Conservation (phyloP, 2,888 invertebrate genomes). For the Nomada fabriciana region DNA sequence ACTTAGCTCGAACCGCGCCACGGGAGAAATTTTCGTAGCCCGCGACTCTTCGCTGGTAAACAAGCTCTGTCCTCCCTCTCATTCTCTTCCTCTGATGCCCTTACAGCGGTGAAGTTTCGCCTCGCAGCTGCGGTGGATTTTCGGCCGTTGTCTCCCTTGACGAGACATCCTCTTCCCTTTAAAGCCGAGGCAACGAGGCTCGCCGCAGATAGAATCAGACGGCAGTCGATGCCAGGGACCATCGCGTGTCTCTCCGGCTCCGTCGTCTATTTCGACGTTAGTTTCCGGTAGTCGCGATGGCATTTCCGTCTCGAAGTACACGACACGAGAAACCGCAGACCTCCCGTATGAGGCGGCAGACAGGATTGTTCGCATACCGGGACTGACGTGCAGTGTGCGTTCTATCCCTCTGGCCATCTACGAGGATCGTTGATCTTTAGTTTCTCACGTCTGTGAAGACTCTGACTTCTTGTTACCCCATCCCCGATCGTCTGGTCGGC, state of each 20-base stretch:
- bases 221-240: conserved; percentile 58
- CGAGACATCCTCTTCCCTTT: conserved; percentile 54
- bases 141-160: conserved; percentile 30
- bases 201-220: conserved; percentile 63
- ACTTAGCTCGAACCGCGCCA: not conserved
- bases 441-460: conserved; percentile 48
- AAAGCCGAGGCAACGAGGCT: conserved; percentile 53
- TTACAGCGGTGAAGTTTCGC: not conserved
- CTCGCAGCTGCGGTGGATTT: not conserved
- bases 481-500: conserved; percentile 22
- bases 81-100: not conserved
- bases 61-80: not conserved
- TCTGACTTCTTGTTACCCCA: conserved; percentile 30
- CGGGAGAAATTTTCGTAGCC: conserved; percentile 11
- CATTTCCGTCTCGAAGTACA: conserved; percentile 69
- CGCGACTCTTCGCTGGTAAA: conserved; percentile 16
- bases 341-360: conserved; percentile 69
- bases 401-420: conserved; percentile 62
- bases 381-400: conserved; percentile 52
- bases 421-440: conserved; percentile 61
- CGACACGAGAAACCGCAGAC: conserved; percentile 74
- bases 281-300: conserved; percentile 69
- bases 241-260: conserved; percentile 42
- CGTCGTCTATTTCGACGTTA: conserved; percentile 62
- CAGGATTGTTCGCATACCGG: conserved; percentile 74